Conservation (phyloP, 2,113 vertebrate species). For the Urocolius indicus region DNA sequence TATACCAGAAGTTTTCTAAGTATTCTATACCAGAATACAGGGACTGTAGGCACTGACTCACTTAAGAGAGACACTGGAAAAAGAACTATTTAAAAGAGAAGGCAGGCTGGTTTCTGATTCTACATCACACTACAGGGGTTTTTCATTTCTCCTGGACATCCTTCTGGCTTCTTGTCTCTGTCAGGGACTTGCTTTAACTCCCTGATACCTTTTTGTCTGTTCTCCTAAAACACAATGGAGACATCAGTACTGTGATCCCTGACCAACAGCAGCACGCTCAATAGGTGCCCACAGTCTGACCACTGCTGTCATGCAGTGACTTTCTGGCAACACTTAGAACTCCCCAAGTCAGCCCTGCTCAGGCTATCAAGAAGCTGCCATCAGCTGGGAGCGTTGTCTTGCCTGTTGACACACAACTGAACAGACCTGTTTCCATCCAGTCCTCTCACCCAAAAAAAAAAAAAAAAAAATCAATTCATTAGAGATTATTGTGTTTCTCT, state of each 20-base stretch:
- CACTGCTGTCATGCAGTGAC: background rate
- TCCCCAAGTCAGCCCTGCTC: background rate
- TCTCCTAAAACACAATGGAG: background rate
- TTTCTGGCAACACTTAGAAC: background rate
- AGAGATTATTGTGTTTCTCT: background rate
- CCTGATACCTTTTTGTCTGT: background rate
- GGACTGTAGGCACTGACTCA: too few relatives aligned
- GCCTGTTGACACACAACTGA: background rate
- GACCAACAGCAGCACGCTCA: background rate
- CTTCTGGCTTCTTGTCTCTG: background rate
- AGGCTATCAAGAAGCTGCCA: background rate
- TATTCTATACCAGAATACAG: background rate
- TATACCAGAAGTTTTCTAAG: background rate
- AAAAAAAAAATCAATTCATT: background rate
- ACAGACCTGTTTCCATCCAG: background rate
- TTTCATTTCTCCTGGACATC: background rate
- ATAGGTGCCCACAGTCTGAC: background rate
- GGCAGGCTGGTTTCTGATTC: too few relatives aligned
- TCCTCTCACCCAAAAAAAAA: too few relatives aligned
- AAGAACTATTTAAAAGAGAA: too few relatives aligned
- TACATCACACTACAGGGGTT: too few relatives aligned
- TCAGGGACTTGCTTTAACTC: background rate
- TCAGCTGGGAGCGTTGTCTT: fast-evolving
- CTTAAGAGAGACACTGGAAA: too few relatives aligned
- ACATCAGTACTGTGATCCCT: background rate